Conservation (phyloP, 2,797 vertebrate genomes). For the Apogon talboti region DNA sequence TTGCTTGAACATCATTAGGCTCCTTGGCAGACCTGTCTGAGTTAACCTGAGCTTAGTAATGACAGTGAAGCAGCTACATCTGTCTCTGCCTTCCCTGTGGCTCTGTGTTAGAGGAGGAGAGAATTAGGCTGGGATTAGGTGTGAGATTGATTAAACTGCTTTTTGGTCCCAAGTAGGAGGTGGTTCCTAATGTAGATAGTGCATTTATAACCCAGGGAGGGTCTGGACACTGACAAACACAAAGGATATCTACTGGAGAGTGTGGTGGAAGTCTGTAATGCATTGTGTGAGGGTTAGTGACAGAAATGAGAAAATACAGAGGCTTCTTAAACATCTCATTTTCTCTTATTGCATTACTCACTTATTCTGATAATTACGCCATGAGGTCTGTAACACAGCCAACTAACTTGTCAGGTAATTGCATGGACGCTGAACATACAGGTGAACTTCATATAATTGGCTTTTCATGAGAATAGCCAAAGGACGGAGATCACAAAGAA, state of each 20-base stretch:
- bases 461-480: constrained; percentile 20
- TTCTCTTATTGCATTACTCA: constrained; percentile 5
- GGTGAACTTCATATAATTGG: constrained; percentile 56
- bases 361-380: constrained; percentile 17
- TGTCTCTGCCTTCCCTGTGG: constrained; percentile 55
- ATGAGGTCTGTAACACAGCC: constrained; percentile 21
- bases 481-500: constrained; percentile 11
- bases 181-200: constrained; percentile 42
- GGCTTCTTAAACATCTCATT: not conserved
- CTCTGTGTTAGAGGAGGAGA: constrained; percentile 42
- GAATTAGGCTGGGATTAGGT: constrained; percentile 62
- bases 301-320: constrained; percentile 13
- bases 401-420: constrained; percentile 33
- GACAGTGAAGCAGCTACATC: constrained; percentile 59
- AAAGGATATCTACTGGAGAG: constrained; percentile 38
- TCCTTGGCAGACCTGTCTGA: constrained; percentile 43
- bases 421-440: constrained; percentile 18
- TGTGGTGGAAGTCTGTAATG: constrained; percentile 7
- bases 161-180: constrained; percentile 49
- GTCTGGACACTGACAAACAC: constrained; percentile 43
- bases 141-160: constrained; percentile 67
- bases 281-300: constrained; percentile 7
- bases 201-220: constrained; percentile 46
- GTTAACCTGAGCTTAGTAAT: constrained; percentile 53
- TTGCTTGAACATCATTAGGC: constrained; percentile 34